Evolutionary conservation across 2,797 vertebrate species (phyloP).

Genomic region (Tympanoctomys barrerae): DNA sequence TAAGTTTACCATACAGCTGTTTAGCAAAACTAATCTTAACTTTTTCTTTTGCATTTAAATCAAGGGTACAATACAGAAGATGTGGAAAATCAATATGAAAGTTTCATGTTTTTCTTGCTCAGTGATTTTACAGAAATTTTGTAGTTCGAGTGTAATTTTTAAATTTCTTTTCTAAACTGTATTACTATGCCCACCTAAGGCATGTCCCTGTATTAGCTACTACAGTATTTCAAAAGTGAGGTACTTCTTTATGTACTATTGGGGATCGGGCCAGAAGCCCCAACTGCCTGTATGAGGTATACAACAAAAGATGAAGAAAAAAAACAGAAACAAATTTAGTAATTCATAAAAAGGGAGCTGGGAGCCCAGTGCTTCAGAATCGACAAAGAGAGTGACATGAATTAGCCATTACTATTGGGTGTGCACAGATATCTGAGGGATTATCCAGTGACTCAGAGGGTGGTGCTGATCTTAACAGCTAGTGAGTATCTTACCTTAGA

Average conservation of each 20-base stretch:
- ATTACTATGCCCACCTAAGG: constrained; percentile 91
- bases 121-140: constrained; percentile 88
- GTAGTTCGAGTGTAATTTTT: constrained; percentile 88
- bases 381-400: neutral
- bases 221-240: constrained; percentile 90
- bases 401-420: too few relatives aligned
- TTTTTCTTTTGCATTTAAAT: constrained; percentile 84
- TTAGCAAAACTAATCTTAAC: constrained; percentile 67
- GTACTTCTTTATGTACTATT: constrained; percentile 86
- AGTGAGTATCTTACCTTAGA: neutral
- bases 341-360: neutral
- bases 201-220: constrained; percentile 89
- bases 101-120: constrained; percentile 89
- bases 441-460: neutral
- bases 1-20: neutral
- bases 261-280: neutral
- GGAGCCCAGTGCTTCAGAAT: neutral
- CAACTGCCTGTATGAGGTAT: neutral
- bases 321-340: neutral
- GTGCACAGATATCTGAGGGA: too few relatives aligned
- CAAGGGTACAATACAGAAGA: neutral
- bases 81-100: constrained; percentile 85
- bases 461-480: neutral
- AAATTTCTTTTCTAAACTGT: constrained; percentile 89
- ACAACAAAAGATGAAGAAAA: neutral